phyloP scores from a whole-genome alignment of 2,888 invertebrate genomes.

The Chesias legatella region DNA sequence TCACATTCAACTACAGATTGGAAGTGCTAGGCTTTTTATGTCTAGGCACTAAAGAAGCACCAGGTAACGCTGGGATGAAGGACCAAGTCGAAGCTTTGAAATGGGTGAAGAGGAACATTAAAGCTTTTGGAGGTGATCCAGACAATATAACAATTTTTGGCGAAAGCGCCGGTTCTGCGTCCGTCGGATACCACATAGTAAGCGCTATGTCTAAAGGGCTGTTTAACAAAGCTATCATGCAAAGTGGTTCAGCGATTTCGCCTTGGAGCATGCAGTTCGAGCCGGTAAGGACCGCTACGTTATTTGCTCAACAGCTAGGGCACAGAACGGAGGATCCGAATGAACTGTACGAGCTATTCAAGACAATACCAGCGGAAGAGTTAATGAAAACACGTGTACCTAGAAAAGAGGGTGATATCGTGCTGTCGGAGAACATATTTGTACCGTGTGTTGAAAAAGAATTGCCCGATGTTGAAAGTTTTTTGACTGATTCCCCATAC shows the following conservation, averaged over 20 bases:
- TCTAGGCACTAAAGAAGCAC: conserved; percentile 62
- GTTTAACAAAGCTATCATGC: conserved; percentile 63
- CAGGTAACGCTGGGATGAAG: conserved; percentile 67
- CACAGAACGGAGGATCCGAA: conserved; percentile 44
- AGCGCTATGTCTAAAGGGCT: conserved; percentile 65
- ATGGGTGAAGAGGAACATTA: conserved; percentile 62
- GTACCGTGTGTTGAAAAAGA: conserved; percentile 63
- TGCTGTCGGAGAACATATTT: conserved; percentile 64
- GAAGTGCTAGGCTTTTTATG: conserved; percentile 67
- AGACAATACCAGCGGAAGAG: conserved; percentile 38
- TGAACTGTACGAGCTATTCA: conserved; percentile 52
- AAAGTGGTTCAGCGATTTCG: conserved; percentile 65
- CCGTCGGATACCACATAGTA: conserved; percentile 59
- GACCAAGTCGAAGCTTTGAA: conserved; percentile 64
- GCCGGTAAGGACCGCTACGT: conserved; percentile 52
- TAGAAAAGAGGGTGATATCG: conserved; percentile 54
- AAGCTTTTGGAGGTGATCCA: conserved; percentile 63
- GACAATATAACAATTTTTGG: conserved; percentile 65
- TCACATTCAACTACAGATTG: conserved; percentile 66
- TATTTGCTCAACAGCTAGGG: conserved; percentile 52
- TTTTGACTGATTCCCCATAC: conserved; percentile 56
- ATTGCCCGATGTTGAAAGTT: conserved; percentile 41
- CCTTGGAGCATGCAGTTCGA: conserved; percentile 67
- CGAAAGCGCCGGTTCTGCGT: conserved; percentile 69
- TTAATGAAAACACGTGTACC: conserved; percentile 54